Evolutionary conservation across 2,113 vertebrate genomes (phyloP).

Genomic region (Hirundichthys speculiger): DNA sequence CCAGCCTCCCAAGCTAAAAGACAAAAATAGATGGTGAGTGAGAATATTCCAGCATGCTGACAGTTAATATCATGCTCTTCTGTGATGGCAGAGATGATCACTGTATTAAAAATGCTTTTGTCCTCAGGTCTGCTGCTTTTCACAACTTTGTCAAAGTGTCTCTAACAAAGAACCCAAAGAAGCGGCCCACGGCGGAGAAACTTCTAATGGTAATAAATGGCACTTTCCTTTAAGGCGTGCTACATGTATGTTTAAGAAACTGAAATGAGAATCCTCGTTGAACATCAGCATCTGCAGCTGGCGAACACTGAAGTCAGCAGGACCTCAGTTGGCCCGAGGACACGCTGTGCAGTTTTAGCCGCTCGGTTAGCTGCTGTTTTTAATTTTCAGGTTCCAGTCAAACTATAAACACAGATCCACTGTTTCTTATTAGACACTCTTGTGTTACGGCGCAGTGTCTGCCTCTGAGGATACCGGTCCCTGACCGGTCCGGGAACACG

Average conservation of each 20-base stretch:
- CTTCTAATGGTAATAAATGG: constrained; percentile 83
- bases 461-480: constrained; percentile 5
- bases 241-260: background rate
- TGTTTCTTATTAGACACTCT: no score
- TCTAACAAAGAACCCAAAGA: constrained; percentile 97
- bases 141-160: constrained; percentile 97
- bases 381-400: background rate
- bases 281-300: no score
- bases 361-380: background rate
- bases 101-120: background rate
- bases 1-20: constrained; percentile 97
- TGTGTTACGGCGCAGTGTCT: no score
- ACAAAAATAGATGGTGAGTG: constrained; percentile 96
- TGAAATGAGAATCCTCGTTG: background rate
- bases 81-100: no score
- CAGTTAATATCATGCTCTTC: background rate
- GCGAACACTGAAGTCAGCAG: background rate
- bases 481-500: background rate
- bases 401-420: background rate
- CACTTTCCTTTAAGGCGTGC: background rate
- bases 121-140: constrained; percentile 89
- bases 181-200: constrained; percentile 96
- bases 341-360: constrained; percentile 10
- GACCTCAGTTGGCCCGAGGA: background rate
- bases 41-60: background rate